A percentile compares a stretch with the other conserved stretches of the same genome.
These are phyloP conservation scores for Bubo scandiacus DNA, from an alignment of 2,113 vertebrate genomes.

Conservation along the genomic window DNA sequence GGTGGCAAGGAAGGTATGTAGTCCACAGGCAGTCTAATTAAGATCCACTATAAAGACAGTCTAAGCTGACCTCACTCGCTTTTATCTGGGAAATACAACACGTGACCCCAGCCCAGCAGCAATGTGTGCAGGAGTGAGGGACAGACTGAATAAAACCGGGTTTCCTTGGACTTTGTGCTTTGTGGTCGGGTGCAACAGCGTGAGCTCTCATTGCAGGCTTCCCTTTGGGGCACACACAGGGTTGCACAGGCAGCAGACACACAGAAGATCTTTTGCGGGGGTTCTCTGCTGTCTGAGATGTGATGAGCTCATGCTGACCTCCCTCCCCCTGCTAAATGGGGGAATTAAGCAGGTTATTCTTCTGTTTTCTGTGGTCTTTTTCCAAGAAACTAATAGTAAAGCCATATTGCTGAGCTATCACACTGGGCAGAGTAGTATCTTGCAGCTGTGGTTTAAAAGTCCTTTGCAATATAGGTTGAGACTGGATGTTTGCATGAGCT, in stretches of 20 bases:
- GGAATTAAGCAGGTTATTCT: neutral
- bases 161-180: neutral
- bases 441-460: neutral
- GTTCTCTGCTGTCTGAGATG: neutral
- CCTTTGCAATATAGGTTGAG: neutral
- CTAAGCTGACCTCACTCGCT: neutral
- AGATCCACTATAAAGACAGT: neutral
- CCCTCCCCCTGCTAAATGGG: neutral
- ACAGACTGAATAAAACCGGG: neutral
- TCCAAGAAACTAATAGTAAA: neutral
- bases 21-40: neutral
- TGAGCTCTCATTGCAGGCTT: neutral
- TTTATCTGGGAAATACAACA: neutral
- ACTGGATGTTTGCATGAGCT: neutral
- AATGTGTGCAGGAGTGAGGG: neutral
- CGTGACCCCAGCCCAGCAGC: neutral
- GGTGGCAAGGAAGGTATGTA: neutral
- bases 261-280: rapidly evolving
- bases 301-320: neutral
- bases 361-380: neutral
- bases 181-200: neutral
- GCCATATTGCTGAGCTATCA: neutral
- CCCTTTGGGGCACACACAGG: neutral
- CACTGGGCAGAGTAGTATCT: neutral
- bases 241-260: neutral